A percentile compares a stretch with the other conserved stretches of the same genome.
Conservation (phyloP, 2,797 vertebrate species). For the Amniataba percoides region DNA sequence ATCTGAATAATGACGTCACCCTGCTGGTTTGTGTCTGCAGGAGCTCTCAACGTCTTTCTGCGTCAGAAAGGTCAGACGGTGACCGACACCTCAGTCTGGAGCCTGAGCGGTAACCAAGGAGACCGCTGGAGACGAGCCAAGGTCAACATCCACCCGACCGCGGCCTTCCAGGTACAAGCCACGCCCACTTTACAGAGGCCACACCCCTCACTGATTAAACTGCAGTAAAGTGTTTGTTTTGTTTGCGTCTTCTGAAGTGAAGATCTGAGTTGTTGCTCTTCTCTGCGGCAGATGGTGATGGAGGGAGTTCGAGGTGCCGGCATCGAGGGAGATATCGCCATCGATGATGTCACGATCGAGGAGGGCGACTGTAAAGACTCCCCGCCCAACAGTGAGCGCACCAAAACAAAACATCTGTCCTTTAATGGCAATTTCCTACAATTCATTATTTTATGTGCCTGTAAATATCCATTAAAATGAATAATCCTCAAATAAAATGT, state of each 20-base stretch:
- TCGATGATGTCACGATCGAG: slow-evolving; percentile 94
- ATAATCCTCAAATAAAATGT: too few species aligned
- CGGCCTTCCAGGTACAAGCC: slow-evolving; percentile 90
- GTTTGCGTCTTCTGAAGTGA: not conserved
- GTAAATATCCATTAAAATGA: too few species aligned
- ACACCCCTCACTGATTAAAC: not conserved
- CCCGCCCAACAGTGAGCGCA: slow-evolving; percentile 91
- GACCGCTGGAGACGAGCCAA: slow-evolving; percentile 93
- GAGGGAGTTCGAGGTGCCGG: slow-evolving; percentile 94
- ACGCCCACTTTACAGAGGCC: not conserved
- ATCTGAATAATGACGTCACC: too few species aligned
- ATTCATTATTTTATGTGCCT: too few species aligned
- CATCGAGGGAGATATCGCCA: slow-evolving; percentile 96
- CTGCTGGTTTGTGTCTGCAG: slow-evolving; percentile 69
- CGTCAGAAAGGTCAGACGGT: slow-evolving; percentile 88
- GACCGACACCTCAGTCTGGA: slow-evolving; percentile 90
- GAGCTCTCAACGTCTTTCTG: slow-evolving; percentile 91
- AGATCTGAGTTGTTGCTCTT: not conserved
- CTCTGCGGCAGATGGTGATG: slow-evolving; percentile 86
- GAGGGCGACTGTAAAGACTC: slow-evolving; percentile 95
- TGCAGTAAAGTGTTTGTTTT: not conserved
- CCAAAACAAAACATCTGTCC: too few species aligned
- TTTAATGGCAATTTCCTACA: too few species aligned
- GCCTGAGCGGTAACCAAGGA: slow-evolving; percentile 92
- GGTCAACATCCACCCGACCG: slow-evolving; percentile 91